Evolutionary conservation across 2,113 vertebrate genomes (phyloP).

Genomic region (Rhinopomastus cyanomelas): DNA sequence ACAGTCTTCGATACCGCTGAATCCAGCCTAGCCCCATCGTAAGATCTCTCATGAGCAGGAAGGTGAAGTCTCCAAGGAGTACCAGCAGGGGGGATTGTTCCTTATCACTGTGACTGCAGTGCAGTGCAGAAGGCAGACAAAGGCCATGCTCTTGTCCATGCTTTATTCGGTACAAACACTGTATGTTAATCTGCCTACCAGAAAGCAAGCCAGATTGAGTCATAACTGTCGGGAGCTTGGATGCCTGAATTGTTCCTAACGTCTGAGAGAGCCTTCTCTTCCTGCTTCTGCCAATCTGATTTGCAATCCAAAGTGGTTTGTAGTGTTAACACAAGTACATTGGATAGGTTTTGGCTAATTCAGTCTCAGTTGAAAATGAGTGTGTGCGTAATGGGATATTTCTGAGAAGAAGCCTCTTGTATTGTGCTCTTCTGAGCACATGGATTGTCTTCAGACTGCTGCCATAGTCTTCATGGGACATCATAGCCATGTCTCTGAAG

Average conservation of each 20-base stretch:
- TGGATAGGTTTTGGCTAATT: conserved; percentile 17
- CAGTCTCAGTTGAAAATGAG: not conserved
- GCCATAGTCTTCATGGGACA: not conserved
- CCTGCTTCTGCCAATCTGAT: not conserved
- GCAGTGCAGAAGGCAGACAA: not conserved
- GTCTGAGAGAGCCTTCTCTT: conserved; percentile 16
- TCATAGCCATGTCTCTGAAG: not conserved
- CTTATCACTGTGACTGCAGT: not conserved
- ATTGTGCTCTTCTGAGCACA: not conserved
- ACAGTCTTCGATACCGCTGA: not conserved
- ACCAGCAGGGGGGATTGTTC: not conserved
- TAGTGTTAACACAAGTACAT: not conserved
- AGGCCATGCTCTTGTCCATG: not conserved
- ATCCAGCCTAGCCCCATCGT: not conserved
- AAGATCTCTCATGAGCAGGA: not conserved
- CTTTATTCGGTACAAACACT: conserved; percentile 20
- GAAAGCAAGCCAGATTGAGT: conserved; percentile 23
- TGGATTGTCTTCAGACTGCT: conserved; percentile 11
- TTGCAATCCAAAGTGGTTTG: not conserved
- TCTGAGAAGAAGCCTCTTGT: conserved; percentile 30
- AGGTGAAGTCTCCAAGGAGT: not conserved
- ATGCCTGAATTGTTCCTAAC: conserved; percentile 11
- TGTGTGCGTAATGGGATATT: conserved; percentile 25
- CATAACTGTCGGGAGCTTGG: not conserved
- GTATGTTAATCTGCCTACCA: conserved; percentile 27